Base-by-base conservation (phyloP, 2,797 vertebrate species). In the Iguana delicatissima region DNA sequence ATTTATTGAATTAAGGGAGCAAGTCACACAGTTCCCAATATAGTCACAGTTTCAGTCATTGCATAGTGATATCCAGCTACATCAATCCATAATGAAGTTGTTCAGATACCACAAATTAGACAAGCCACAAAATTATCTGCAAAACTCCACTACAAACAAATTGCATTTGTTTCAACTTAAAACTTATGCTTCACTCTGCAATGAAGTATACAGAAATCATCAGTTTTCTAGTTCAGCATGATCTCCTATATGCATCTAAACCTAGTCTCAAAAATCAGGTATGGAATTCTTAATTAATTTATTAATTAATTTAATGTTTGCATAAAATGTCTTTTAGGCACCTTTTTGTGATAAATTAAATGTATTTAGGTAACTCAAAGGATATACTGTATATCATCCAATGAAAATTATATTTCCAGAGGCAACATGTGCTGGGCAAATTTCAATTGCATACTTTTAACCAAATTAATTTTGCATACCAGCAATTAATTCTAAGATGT, bases 401-500 rank as follows among this genome's bases (percentile, higher is more conserved):
- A 83, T 69, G 59, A 82, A 86, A 82, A 91, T 69, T 76, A 46
- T 83, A 77, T 77, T 83, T 86, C 57, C 32, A 79, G 80, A 83
- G 88, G 62, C 24, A 13, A 79, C 50, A 29, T 87, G 50, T 57
- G 35, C 59, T 76, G 18, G 35, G 32, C 46, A 72, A 79, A 46
- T 76, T 79, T 84, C 50, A 69, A 32, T 83, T 57, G 72, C 76
- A 80, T 84, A 83, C 85, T 80, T 92, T 89, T 86, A 80, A 80
- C 64, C 22, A 69, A 50, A 92, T 87, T 77, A 87, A 77, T 89
- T 89, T 84, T 72, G 73, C 74, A 84, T 32, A 89, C 81, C 85
- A 93, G 91, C 52, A 93, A 1, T 88, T 95, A 91, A 69, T 20
- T 90, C 59, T 29, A 74, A 38, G 55, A 72, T 64, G 69, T 69